Percentiles rank a stretch among this genome's conserved stretches.
phyloP scores from a whole-genome alignment of 2,113 vertebrate species.

The Rutilus rutilus region DNA sequence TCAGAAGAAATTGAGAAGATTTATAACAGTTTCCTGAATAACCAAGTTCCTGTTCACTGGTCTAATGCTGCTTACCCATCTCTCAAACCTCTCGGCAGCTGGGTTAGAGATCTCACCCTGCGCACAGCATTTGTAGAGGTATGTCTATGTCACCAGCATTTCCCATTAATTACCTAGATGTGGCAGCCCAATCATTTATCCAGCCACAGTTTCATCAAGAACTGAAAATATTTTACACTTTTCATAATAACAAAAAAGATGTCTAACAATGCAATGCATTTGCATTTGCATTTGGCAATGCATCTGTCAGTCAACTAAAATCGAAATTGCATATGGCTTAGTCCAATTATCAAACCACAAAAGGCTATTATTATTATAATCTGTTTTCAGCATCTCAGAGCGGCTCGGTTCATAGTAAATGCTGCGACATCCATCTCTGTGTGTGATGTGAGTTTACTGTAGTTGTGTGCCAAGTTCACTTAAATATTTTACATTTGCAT shows the following conservation, averaged over 20 bases:
- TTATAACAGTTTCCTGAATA: constrained; percentile 83
- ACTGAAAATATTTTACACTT: neutral
- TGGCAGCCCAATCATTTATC: neutral
- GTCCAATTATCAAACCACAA: neutral
- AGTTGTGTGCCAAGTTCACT: too few relatives aligned
- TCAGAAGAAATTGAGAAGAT: constrained; percentile 84
- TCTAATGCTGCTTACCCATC: constrained; percentile 77
- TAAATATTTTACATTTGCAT: too few relatives aligned
- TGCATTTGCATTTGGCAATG: neutral
- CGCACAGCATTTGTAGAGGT: constrained; percentile 82
- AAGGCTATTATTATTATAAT: neutral
- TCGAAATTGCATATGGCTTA: neutral
- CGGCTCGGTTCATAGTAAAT: neutral
- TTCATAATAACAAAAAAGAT: neutral
- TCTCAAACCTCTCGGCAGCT: constrained; percentile 78
- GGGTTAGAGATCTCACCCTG: constrained; percentile 79
- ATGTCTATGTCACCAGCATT: constrained; percentile 38
- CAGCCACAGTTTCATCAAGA: neutral
- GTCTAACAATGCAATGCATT: too few relatives aligned
- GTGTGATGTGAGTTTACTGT: too few relatives aligned
- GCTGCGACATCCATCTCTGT: neutral
- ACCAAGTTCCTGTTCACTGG: constrained; percentile 77
- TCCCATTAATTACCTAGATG: neutral
- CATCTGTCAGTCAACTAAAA: constrained; percentile 1
- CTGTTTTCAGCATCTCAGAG: neutral